A percentile compares a stretch with the other conserved stretches of the same genome.
These are phyloP conservation scores for Diarsia rubi DNA, from an alignment of 2,888 invertebrate species.

Conservation along the genomic window DNA sequence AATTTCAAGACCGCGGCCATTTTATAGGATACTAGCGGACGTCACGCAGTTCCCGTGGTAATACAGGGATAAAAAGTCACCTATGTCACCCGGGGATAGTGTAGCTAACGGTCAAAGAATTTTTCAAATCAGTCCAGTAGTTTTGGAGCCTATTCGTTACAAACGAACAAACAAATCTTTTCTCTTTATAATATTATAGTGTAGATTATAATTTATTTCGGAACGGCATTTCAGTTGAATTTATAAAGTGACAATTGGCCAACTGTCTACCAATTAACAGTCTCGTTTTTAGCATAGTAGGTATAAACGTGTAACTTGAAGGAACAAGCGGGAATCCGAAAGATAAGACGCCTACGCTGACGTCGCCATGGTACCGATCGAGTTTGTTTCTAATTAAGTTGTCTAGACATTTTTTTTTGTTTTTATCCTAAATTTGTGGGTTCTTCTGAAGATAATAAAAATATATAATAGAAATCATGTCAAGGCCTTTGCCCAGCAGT, in stretches of 20 bases:
- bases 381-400: no score
- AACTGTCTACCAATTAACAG: slow-evolving; percentile 24
- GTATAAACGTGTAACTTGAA: slow-evolving; percentile 19
- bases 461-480: background rate
- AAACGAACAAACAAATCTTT: no score
- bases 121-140: no score
- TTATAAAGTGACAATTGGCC: background rate
- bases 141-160: no score
- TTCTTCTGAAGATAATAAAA: no score
- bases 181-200: no score
- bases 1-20: background rate
- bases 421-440: background rate
- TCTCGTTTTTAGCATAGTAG: slow-evolving; percentile 13
- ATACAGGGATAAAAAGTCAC: no score
- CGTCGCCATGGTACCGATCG: background rate
- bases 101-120: no score
- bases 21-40: slow-evolving; percentile 1
- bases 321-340: background rate
- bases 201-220: slow-evolving; percentile 5
- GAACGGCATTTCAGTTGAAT: slow-evolving; percentile 15
- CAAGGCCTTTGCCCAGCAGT: no score
- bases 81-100: no score
- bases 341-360: slow-evolving; percentile 11
- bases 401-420: background rate
- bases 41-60: no score